Conservation (phyloP, 2,888 invertebrate species). For the Ochlodes sylvanus region DNA sequence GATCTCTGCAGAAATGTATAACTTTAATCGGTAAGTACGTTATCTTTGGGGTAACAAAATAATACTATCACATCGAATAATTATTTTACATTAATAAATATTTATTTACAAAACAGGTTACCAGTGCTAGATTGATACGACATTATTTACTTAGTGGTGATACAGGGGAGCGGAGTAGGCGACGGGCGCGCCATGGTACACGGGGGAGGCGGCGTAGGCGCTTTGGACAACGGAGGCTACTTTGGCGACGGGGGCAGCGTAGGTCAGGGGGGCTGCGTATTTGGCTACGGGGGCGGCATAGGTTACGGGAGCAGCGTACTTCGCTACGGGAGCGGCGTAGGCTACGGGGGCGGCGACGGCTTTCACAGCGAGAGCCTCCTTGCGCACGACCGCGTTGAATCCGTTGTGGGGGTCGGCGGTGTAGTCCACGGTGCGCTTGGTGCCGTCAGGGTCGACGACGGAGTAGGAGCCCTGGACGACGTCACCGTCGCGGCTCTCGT, state of each 20-base stretch:
- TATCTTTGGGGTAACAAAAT: too few relatives aligned
- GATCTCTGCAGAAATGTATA: too few relatives aligned
- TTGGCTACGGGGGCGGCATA: conserved; percentile 45
- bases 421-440: conserved; percentile 72
- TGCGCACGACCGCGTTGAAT: conserved; percentile 74
- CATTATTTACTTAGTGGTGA: conserved; percentile 40
- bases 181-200: conserved; percentile 56
- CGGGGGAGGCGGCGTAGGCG: conserved; percentile 50
- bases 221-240: conserved; percentile 55
- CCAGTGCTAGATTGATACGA: neutral
- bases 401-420: conserved; percentile 72
- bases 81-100: conserved; percentile 14
- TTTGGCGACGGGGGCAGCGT: conserved; percentile 52
- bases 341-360: conserved; percentile 54
- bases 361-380: conserved; percentile 62
- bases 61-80: neutral
- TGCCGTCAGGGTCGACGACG: conserved; percentile 71
- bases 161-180: conserved; percentile 50
- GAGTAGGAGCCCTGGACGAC: conserved; percentile 75
- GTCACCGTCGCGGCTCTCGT: conserved; percentile 70
- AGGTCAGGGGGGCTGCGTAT: conserved; percentile 57
- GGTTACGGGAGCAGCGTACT: conserved; percentile 55
- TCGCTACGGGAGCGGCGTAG: conserved; percentile 45
- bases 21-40: too few relatives aligned
- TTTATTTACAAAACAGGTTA: conserved; percentile 21